Percentiles rank a stretch among this genome's conserved stretches.
phyloP scores from a whole-genome alignment of 2,888 invertebrate genomes.

The Coleophora flavipennella region DNA sequence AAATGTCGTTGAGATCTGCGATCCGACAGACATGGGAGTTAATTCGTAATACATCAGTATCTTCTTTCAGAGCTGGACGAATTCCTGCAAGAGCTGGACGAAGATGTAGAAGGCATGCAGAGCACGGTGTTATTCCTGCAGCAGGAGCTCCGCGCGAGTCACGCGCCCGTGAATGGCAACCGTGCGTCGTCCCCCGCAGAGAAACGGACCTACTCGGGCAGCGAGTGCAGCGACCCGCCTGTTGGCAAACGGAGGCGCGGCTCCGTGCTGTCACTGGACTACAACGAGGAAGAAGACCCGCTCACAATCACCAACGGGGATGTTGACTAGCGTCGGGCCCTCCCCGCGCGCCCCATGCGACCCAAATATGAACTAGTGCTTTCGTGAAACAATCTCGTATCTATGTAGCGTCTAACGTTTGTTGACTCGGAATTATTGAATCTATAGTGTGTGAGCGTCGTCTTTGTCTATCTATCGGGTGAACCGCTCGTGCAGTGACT shows the following conservation, averaged over 20 bases:
- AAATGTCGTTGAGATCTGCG: too few species aligned
- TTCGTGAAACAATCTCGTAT: constrained; percentile 31
- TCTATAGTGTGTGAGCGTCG: constrained; percentile 44
- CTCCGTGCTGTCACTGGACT: constrained; percentile 80
- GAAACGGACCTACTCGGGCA: constrained; percentile 57
- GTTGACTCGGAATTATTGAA: constrained; percentile 36
- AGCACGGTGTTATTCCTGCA: constrained; percentile 95
- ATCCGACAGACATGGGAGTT: too few species aligned
- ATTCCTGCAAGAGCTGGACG: constrained; percentile 95
- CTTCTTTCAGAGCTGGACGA: constrained; percentile 87
- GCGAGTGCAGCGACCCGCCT: constrained; percentile 59
- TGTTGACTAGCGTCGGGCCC: constrained; percentile 57
- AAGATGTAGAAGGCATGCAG: constrained; percentile 99
- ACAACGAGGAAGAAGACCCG: constrained; percentile 82
- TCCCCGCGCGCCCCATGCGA: constrained; percentile 40
- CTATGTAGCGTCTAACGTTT: constrained; percentile 27
- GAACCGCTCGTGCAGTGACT: constrained; percentile 37
- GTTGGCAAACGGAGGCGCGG: constrained; percentile 79
- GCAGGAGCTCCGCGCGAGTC: constrained; percentile 89
- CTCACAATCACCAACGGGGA: constrained; percentile 80
- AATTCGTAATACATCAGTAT: constrained; percentile 1
- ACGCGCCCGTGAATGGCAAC: constrained; percentile 57
- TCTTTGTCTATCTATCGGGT: constrained; percentile 23
- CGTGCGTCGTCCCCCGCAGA: constrained; percentile 40
- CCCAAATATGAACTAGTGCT: constrained; percentile 49